Evolutionary conservation across 2,797 vertebrate genomes (phyloP).

Genomic region (Coilia nasus): DNA sequence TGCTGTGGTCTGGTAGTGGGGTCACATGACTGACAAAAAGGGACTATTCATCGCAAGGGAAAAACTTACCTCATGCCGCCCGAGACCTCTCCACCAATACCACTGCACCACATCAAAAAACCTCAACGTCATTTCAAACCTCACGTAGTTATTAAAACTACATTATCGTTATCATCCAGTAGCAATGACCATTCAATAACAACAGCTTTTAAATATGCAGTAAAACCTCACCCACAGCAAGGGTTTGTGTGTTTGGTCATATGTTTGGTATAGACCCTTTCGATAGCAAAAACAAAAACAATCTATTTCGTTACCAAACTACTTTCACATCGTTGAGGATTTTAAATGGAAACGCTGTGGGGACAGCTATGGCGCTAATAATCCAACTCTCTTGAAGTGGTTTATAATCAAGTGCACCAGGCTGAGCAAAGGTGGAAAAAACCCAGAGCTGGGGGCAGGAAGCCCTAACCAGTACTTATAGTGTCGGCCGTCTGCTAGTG

Average conservation of each 20-base stretch:
- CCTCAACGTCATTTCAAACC: background rate
- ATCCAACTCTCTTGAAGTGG: too few relatives aligned
- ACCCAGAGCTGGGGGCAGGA: background rate
- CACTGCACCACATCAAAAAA: background rate
- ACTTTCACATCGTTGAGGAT: too few relatives aligned
- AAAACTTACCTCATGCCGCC: slow-evolving; percentile 8
- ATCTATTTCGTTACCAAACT: too few relatives aligned
- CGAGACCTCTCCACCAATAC: background rate
- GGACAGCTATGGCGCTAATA: too few relatives aligned
- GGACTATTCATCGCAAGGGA: slow-evolving; percentile 2
- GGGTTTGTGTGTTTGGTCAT: too few relatives aligned
- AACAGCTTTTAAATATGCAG: background rate
- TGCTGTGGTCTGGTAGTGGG: background rate
- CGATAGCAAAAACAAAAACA: too few relatives aligned
- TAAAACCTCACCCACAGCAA: too few relatives aligned
- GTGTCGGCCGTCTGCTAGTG: background rate
- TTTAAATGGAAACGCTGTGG: too few relatives aligned
- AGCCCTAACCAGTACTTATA: background rate
- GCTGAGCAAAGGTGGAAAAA: background rate
- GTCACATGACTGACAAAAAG: background rate
- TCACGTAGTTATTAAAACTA: background rate
- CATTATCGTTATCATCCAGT: background rate
- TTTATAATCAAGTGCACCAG: background rate
- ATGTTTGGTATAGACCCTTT: too few relatives aligned
- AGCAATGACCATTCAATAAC: background rate